Base-by-base conservation (phyloP, 1,140 invertebrate species). In the Grapholita molesta region DNA sequence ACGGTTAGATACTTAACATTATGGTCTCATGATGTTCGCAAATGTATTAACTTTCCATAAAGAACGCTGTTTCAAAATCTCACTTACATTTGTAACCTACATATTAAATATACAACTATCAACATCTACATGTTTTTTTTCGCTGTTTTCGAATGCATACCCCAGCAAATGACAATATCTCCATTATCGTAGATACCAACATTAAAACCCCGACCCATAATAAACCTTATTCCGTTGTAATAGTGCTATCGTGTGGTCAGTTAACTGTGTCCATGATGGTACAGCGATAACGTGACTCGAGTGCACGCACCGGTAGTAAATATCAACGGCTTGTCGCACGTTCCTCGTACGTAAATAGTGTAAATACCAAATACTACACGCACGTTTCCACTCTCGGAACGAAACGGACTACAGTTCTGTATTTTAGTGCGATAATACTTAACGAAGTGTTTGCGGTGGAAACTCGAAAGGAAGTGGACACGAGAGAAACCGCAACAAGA, bases 381-480 rank as follows among this genome's bases (percentile, higher is more conserved):
- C 55, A 61, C 25, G 55, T 61, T n/a, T 61, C 15, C 42, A 48
- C 42, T 6, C 7, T 5, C 21, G 15, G 42, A 21, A 48, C 42
- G 18, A 48, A 48, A 48, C 7, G 38, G 5, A 12, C 15, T 48
- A 21, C n/a, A n/a, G n/a, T n/a, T 9, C 18, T 7, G 0, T 15
- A 18, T 18, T 21, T 48, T 48, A 21, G 15, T 21, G 18, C 42
- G 18, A 48, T 48, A 48, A 21, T 18, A 21, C 4, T 21, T 6
- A 6, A 48, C 4, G 18, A 48, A 5, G 8, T 18, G 42, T 48
- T 42, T 74, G 73, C 73, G 75, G 69, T 74, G 76, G 73, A 73
- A 74, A 78, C 75, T 61, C 67, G 68, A 76, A 76, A 81, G 73
- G 74, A 77, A 78, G 72, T 48, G 28, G 70, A 70, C 30, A 24